These are phyloP conservation scores for Caenorhabditis sp. DNA, from an alignment of 2,888 invertebrate genomes.

Conservation along the genomic window DNA sequence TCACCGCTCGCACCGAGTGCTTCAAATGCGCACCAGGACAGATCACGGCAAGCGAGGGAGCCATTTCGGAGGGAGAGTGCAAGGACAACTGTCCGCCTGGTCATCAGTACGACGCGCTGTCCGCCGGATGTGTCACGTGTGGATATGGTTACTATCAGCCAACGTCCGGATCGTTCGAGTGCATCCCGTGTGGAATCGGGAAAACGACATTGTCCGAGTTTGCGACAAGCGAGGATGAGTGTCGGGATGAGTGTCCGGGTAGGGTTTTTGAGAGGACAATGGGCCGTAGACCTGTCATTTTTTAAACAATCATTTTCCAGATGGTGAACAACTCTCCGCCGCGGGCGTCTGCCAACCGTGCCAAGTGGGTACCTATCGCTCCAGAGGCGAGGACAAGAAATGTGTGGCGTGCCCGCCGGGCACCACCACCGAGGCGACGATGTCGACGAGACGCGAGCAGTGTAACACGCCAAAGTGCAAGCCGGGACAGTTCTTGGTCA, in stretches of 20 bases:
- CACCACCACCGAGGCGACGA: conserved; percentile 92
- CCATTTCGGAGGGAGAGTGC: conserved; percentile 80
- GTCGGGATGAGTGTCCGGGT: conserved; percentile 83
- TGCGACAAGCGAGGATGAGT: conserved; percentile 79
- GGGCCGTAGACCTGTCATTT: not conserved
- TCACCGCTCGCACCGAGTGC: conserved; percentile 81
- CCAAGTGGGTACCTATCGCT: conserved; percentile 91
- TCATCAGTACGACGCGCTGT: conserved; percentile 79
- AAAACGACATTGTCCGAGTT: conserved; percentile 82
- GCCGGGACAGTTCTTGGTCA: conserved; percentile 92
- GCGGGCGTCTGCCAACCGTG: conserved; percentile 95
- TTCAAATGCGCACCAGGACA: conserved; percentile 82
- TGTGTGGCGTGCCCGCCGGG: conserved; percentile 93
- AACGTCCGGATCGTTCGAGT: conserved; percentile 77
- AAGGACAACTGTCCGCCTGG: conserved; percentile 82
- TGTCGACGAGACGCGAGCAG: conserved; percentile 91
- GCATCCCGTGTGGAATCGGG: conserved; percentile 82
- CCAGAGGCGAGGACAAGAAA: conserved; percentile 92
- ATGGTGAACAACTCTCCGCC: conserved; percentile 85
- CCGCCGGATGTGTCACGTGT: conserved; percentile 76
- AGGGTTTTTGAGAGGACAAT: not conserved
- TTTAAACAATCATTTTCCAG: conserved; percentile 67
- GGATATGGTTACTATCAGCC: conserved; percentile 83
- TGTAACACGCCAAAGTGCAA: conserved; percentile 92
- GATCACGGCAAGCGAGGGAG: conserved; percentile 80